These are phyloP conservation scores for Cerceris rybyensis DNA, from an alignment of 2,888 invertebrate genomes.

Conservation along the genomic window DNA sequence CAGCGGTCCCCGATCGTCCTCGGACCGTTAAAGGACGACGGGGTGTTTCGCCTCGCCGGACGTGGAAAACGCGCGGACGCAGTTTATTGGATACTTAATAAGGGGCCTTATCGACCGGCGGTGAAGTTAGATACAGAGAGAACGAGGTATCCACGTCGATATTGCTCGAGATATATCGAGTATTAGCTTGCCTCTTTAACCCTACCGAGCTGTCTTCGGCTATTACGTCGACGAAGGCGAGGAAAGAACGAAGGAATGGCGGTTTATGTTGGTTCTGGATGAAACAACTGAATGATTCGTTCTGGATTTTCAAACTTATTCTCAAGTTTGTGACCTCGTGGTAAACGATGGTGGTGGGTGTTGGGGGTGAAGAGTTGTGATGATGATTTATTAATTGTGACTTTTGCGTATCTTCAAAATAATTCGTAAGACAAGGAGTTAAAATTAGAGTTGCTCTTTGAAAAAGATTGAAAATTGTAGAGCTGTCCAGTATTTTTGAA, in stretches of 20 bases:
- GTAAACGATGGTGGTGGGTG: too few relatives aligned
- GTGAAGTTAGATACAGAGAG: constrained; percentile 66
- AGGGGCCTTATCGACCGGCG: constrained; percentile 62
- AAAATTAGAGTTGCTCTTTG: too few relatives aligned
- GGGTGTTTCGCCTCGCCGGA: constrained; percentile 40
- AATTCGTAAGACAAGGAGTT: too few relatives aligned
- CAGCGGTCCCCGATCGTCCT: constrained; percentile 2
- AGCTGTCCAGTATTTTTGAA: too few relatives aligned
- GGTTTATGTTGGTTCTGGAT: background rate
- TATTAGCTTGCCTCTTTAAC: constrained; percentile 54
- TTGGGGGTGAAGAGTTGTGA: too few relatives aligned
- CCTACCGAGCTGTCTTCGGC: constrained; percentile 38
- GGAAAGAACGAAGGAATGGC: background rate
- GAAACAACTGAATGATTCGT: background rate
- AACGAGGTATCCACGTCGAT: constrained; percentile 62
- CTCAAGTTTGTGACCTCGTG: too few relatives aligned
- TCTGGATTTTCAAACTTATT: too few relatives aligned
- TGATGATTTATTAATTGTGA: too few relatives aligned
- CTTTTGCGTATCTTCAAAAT: too few relatives aligned
- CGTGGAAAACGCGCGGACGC: constrained; percentile 52
- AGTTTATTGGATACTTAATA: constrained; percentile 64
- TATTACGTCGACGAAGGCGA: constrained; percentile 23
- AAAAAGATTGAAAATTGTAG: too few relatives aligned
- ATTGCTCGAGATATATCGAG: constrained; percentile 55
- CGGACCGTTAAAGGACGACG: constrained; percentile 40